Evolutionary conservation across 1,140 invertebrate species (phyloP), one percentile per base, ranked within the genome.

Genomic region (Metopolophium dirhodum): DNA sequence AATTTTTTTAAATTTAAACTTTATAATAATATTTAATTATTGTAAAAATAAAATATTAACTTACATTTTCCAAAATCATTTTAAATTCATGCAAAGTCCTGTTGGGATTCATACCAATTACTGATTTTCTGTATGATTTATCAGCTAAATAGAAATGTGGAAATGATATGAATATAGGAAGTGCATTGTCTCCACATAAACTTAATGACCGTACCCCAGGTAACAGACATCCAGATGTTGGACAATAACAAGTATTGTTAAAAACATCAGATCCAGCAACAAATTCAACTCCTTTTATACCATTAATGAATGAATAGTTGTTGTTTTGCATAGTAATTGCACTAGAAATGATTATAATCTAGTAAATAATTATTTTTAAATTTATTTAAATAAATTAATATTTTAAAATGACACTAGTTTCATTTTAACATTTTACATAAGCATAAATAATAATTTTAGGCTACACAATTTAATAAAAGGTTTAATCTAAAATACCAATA

Each of bases 141-240:
- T 97, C 97, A 37, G 95, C 97, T 91, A 96, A 96, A 94, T 96
- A 95, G 94, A 97, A 98, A 95, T 98, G 97, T 37, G 97, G 97
- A 94, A 97, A 96, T 89, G 97, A 97, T 30, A 97, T 95, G 86
- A 96, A 97, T 0, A 96, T 96, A 1, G 97, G 97, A 23, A 97
- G 77, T 51, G 37, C 7, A 37, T 41, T 90, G 20, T 37, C 45
- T 45, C 41, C 77, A 68, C 93, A 94, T 22, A 83, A 90, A 47
- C 49, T 83, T 51, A 91, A 83, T 35, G 90, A 37, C 9, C 93
- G 89, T 23, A 94, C 90, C 47, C 93, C 93, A 41, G 93, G 83
- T n/a, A 83, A 45, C 14, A 8, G n/a, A 49, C 90, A 91, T 82
- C 68, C 68, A 35, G 90, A 82, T 83, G 68, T 7, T 91, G 90